Percentiles rank a stretch among this genome's conserved stretches.
Conservation (phyloP, 2,888 invertebrate species). For the Synergus laeviventris region DNA sequence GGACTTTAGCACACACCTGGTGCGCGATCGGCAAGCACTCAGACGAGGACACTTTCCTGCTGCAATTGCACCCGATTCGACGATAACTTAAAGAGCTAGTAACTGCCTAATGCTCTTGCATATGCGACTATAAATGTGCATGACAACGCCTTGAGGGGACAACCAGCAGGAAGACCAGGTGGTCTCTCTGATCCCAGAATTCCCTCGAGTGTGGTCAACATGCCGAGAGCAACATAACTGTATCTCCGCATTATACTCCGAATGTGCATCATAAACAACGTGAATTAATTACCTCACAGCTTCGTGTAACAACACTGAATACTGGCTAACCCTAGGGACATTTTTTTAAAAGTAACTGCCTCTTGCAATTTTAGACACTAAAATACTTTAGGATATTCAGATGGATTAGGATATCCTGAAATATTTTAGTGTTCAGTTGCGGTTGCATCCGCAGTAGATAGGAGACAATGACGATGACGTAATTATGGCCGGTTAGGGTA, state of each 20-base stretch:
- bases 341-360: neutral
- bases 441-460: conserved; percentile 58
- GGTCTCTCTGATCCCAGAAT: conserved; percentile 48
- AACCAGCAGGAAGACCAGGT: conserved; percentile 44
- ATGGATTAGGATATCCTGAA: no score
- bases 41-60: neutral
- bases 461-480: conserved; percentile 71
- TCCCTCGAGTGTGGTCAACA: conserved; percentile 61
- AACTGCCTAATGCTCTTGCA: neutral
- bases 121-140: neutral
- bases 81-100: conserved; percentile 59
- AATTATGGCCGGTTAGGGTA: conserved; percentile 72
- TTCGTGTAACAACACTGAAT: neutral
- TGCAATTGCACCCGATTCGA: conserved; percentile 55
- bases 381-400: no score
- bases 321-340: neutral
- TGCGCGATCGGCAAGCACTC: conserved; percentile 1
- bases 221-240: conserved; percentile 65
- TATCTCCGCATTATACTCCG: conserved; percentile 59
- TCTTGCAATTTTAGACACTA: neutral
- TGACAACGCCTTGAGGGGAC: neutral
- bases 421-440: conserved; percentile 11
- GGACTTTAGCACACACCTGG: conserved; percentile 12
- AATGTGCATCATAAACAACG: conserved; percentile 43
- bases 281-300: conserved; percentile 40